Conservation (phyloP, 2,797 vertebrate species). For the Macropus fuliginosus region DNA sequence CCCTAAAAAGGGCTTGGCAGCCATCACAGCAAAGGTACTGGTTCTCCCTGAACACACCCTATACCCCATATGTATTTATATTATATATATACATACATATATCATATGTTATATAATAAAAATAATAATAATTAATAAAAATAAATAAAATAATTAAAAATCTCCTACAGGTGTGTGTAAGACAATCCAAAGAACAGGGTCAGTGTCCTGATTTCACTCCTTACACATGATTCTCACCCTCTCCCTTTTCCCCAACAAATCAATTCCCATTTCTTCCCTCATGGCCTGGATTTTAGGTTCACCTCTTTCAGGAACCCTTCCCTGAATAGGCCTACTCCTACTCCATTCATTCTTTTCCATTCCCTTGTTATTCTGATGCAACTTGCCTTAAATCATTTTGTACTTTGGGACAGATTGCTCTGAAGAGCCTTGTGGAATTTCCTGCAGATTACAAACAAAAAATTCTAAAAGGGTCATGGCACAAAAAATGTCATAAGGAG, state of each 20-base stretch:
- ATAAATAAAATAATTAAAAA: neutral
- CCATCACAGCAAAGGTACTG: no score
- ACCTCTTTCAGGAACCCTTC: neutral
- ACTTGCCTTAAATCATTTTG: neutral
- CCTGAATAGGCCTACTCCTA: neutral
- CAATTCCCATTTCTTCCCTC: neutral
- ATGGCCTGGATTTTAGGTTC: neutral
- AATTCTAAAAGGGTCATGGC: neutral
- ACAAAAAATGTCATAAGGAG: neutral
- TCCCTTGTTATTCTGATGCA: neutral
- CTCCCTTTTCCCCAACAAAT: neutral
- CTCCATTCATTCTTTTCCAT: neutral
- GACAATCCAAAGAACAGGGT: neutral
- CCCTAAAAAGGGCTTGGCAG: no score
- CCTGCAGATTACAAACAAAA: neutral
- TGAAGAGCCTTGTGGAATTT: neutral
- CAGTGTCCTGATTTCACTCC: neutral
- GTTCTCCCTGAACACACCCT: no score
- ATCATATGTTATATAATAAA: no score
- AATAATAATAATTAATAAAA: no score
- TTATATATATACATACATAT: no score
- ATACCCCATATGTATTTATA: no score
- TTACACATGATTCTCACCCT: neutral
- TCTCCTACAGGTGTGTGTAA: neutral
- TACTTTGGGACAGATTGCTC: neutral